Percentiles rank a stretch among this genome's conserved stretches.
Conservation (phyloP, 30 jellyfish, hydroid and myxozoan genomes). For the Aurelia aurita region DNA sequence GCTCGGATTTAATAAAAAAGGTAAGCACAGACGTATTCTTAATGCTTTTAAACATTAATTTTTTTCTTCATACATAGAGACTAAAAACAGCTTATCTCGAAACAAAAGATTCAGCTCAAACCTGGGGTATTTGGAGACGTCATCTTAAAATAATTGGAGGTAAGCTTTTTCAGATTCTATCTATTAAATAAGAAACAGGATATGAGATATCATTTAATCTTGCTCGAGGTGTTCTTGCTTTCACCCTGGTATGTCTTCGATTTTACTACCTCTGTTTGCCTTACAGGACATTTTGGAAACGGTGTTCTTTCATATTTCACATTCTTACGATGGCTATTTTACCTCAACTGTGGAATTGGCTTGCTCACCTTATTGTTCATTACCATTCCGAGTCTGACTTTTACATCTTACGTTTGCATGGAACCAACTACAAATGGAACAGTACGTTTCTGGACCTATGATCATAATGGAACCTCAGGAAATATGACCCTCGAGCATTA, state of each 20-base stretch:
- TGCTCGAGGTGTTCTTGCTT: too few relatives aligned
- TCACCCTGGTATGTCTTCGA: too few relatives aligned
- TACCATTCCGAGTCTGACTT: slow-evolving; percentile 46
- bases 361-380: slow-evolving; percentile 41
- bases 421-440: slow-evolving; percentile 27
- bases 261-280: too few relatives aligned
- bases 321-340: slow-evolving; percentile 68
- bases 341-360: slow-evolving; percentile 43
- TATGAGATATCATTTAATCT: too few relatives aligned
- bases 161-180: not conserved
- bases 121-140: slow-evolving; percentile 67
- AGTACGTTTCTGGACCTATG: slow-evolving; percentile 1
- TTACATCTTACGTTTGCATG: slow-evolving; percentile 34
- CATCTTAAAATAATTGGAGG: slow-evolving; percentile 64
- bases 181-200: too few relatives aligned
- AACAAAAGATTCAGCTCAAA: slow-evolving; percentile 44
- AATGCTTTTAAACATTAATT: too few relatives aligned
- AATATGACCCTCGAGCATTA: slow-evolving; percentile 28
- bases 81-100: slow-evolving; percentile 13
- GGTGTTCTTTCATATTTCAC: slow-evolving; percentile 77
- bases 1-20: too few relatives aligned
- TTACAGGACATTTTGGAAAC: slow-evolving; percentile 72
- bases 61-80: slow-evolving; percentile 10
- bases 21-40: too few relatives aligned
- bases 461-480: slow-evolving; percentile 12